Base-by-base conservation (phyloP, 1,140 invertebrate genomes). In the Drosophila malerkotliana region DNA sequence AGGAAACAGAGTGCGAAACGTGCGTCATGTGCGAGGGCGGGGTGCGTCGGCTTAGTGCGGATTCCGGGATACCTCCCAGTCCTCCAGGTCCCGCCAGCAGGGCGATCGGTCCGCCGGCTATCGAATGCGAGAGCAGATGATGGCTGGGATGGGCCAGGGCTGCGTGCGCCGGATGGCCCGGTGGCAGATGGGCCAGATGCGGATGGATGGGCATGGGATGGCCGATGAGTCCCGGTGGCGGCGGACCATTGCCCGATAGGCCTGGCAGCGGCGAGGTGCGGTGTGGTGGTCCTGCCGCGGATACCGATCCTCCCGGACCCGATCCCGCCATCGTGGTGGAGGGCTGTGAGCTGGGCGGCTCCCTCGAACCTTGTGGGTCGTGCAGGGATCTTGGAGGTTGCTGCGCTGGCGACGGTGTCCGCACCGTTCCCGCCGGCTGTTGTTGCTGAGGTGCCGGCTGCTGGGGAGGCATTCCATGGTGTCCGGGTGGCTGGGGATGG, bases 361-460 rank as follows among this genome's bases (percentile, higher is more conserved):
- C 82, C 24, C 72, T 74, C 5, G 79, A 75, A 4, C 91, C 90
- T 8, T 56, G 52, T 34, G 57, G 76, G 52, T 85, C 90, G 59
- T 91, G 90, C 48, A 91, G 24, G 28, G 77, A 85, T 8, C 83
- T 64, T 1, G 80, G 87, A 10, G 85, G 79, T 48, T 81, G 90
- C 63, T 91, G 89, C 4, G 91, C 90, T 8, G 90, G 90, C 24
- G 91, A 92, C 21, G 90, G 90, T 5, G 85, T 91, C 3, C 90
- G 83, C 55, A 90, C 30, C 77, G 93, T 21, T 82, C 92, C 44
- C 78, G 91, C 66, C 79, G 93, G 58, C 49, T 54, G 67, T 14
- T 74, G 81, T 52, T 76, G 55, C 91, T 92, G 63, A 85, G 92
- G 85, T 90, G 93, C 5, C 79, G 92, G 7, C 79, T 90, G 90